phyloP scores from a whole-genome alignment of 2,113 vertebrate species.

The Pollachius pollachius region DNA sequence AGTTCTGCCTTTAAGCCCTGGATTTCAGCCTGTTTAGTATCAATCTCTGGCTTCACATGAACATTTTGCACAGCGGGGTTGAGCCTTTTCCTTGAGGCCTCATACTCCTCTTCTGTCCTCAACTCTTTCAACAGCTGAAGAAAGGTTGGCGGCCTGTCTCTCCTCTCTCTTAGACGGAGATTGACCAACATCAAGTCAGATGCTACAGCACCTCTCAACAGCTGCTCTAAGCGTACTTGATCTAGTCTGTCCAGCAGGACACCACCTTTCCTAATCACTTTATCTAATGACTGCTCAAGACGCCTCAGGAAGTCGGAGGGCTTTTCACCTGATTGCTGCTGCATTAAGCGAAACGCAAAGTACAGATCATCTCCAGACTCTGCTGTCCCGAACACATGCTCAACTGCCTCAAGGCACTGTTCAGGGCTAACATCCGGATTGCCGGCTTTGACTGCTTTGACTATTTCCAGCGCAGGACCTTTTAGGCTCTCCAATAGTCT shows the following conservation, averaged over 20 bases:
- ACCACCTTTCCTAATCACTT: conserved; percentile 11
- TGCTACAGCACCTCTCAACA: conserved; percentile 9
- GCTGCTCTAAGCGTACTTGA: conserved; percentile 12
- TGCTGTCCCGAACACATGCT: conserved; percentile 15
- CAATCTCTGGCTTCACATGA: conserved; percentile 7
- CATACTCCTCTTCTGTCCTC: conserved; percentile 9
- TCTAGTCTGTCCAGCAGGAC: not conserved
- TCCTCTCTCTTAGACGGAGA: not conserved
- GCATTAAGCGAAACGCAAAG: conserved; percentile 20
- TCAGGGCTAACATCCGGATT: conserved; percentile 7
- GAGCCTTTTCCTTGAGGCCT: conserved; percentile 7
- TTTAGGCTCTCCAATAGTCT: conserved; percentile 21
- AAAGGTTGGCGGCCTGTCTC: conserved; percentile 4
- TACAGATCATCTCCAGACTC: conserved; percentile 26
- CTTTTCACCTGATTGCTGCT: conserved; percentile 12
- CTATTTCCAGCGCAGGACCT: conserved; percentile 13
- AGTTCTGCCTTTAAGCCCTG: not conserved
- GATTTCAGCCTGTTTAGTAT: conserved; percentile 18
- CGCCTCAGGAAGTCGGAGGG: conserved; percentile 21
- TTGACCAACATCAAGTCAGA: conserved; percentile 16
- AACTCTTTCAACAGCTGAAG: conserved; percentile 13
- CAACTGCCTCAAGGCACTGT: conserved; percentile 11
- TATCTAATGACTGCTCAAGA: not conserved
- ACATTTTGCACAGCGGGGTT: conserved; percentile 5
- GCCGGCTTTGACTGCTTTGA: not conserved